Percentiles rank a stretch among this genome's conserved stretches.
phyloP scores from a whole-genome alignment of 2,797 vertebrate species.

The Lepidocolaptes lacrymiger region DNA sequence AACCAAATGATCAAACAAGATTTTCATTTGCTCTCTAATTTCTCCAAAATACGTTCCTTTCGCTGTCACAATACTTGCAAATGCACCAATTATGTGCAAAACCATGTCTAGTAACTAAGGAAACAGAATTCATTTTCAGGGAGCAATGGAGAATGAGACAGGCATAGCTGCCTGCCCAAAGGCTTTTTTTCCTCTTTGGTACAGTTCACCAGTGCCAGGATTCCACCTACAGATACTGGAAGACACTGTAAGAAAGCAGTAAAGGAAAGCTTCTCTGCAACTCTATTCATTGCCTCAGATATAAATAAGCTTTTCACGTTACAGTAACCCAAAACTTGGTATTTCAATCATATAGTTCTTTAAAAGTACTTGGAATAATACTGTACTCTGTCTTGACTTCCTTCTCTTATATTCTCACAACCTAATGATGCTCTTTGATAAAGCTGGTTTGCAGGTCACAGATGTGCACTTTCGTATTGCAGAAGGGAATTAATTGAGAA shows the following conservation, averaged over 20 bases:
- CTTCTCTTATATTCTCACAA: too few species aligned
- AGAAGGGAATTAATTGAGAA: slow-evolving; percentile 23
- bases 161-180: neutral
- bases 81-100: slow-evolving; percentile 56
- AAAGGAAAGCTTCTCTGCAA: neutral
- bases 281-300: neutral
- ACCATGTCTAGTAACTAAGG: slow-evolving; percentile 73
- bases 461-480: neutral
- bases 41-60: slow-evolving; percentile 57
- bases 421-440: neutral
- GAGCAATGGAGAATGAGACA: slow-evolving; percentile 35
- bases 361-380: neutral
- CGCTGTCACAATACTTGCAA: slow-evolving; percentile 63
- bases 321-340: neutral
- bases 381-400: neutral
- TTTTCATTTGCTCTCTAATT: slow-evolving; percentile 45
- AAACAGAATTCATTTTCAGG: slow-evolving; percentile 70
- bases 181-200: neutral
- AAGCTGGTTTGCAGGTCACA: slow-evolving; percentile 12
- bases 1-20: slow-evolving; percentile 42
- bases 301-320: neutral
- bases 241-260: neutral
- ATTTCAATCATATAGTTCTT: neutral
- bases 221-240: neutral
- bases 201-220: neutral